These are phyloP conservation scores for Zeugodacus cucurbitae DNA, from an alignment of 1,140 invertebrate genomes.

Conservation along the genomic window DNA sequence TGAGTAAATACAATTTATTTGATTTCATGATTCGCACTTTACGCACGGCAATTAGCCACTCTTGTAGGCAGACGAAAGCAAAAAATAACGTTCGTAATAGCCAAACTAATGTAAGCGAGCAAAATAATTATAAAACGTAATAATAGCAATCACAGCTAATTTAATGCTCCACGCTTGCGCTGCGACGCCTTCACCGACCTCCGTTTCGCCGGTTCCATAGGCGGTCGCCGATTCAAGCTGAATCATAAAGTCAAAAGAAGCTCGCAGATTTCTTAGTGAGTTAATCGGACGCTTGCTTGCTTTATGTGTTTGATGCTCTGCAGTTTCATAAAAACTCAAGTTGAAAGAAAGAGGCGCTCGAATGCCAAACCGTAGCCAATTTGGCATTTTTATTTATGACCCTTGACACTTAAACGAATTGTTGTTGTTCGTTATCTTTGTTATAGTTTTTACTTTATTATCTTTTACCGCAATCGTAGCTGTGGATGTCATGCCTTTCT, in stretches of 20 bases:
- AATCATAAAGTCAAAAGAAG: background rate
- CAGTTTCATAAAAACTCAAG: background rate
- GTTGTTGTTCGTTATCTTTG: background rate
- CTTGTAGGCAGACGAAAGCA: background rate
- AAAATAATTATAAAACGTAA: background rate
- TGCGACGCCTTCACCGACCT: background rate
- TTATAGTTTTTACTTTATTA: background rate
- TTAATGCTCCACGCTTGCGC: background rate
- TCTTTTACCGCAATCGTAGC: background rate
- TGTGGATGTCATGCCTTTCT: background rate
- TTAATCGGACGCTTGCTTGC: background rate
- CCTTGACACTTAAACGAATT: background rate
- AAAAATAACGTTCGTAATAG: background rate
- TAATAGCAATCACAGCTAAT: background rate
- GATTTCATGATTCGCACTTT: conserved; percentile 16
- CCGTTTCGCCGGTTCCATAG: background rate
- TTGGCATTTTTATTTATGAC: background rate
- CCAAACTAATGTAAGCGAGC: background rate
- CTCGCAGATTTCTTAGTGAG: background rate
- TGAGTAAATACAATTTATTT: background rate
- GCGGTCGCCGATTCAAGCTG: background rate
- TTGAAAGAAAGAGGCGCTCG: background rate
- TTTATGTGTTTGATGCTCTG: background rate
- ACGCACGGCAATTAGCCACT: background rate
- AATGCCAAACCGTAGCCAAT: background rate